Evolutionary conservation across 2,113 vertebrate genomes (phyloP).

Genomic region (Carollia perspicillata): DNA sequence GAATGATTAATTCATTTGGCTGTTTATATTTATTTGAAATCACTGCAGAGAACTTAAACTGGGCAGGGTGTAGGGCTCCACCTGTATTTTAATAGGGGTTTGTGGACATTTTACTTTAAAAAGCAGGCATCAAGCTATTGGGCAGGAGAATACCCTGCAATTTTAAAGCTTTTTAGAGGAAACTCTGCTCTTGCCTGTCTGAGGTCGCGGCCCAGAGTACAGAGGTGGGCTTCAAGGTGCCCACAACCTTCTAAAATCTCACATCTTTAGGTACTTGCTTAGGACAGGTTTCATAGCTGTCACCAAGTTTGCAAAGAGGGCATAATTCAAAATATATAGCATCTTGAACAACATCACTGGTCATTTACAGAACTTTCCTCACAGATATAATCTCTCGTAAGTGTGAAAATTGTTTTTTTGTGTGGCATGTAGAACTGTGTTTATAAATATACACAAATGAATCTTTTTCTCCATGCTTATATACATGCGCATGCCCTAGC

Average conservation of each 20-base stretch:
- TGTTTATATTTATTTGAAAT: background rate
- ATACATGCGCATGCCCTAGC: background rate
- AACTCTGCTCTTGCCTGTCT: background rate
- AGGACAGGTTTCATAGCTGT: background rate
- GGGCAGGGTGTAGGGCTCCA: background rate
- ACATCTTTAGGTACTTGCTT: background rate
- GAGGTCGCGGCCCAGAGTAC: background rate
- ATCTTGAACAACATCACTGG: background rate
- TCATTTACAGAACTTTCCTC: background rate
- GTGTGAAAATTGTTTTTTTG: background rate
- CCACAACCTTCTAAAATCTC: background rate
- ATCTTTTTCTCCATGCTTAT: background rate
- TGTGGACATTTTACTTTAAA: conserved; percentile 24
- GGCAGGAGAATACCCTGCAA: background rate
- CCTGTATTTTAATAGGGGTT: background rate
- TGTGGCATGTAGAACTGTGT: background rate
- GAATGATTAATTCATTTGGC: background rate
- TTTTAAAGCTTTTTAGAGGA: background rate
- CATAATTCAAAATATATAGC: background rate
- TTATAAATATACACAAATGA: background rate
- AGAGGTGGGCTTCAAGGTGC: background rate
- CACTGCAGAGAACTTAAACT: background rate
- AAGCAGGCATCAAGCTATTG: background rate
- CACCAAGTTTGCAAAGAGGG: background rate
- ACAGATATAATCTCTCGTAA: background rate